A percentile compares a stretch with the other conserved stretches of the same genome.
Conservation (phyloP, 2,113 vertebrate genomes). For the Melanerpes formicivorus region DNA sequence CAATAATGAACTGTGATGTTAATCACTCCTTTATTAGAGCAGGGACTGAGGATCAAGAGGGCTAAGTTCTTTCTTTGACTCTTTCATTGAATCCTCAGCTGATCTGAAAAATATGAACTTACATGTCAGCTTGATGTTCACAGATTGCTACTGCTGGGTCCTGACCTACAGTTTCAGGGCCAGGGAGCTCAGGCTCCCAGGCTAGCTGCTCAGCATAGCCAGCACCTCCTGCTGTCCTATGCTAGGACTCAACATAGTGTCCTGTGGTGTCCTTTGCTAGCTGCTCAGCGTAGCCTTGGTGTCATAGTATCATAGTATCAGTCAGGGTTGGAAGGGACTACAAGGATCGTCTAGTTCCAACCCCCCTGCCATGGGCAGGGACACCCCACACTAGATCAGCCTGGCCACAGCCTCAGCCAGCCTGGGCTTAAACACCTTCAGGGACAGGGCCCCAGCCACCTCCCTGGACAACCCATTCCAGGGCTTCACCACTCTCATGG, state of each 20-base stretch:
- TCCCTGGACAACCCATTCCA: too few relatives aligned
- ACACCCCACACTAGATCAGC: too few relatives aligned
- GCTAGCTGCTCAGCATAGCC: not conserved
- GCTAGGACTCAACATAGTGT: too few relatives aligned
- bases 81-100: not conserved
- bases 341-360: too few relatives aligned
- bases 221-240: not conserved
- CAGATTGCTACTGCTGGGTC: not conserved
- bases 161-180: not conserved
- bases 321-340: too few relatives aligned
- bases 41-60: not conserved
- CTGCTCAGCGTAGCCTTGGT: not conserved
- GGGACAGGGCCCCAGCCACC: too few relatives aligned
- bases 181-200: not conserved
- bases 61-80: not conserved
- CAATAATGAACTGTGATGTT: conserved; percentile 52
- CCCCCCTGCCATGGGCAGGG: too few relatives aligned
- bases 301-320: too few relatives aligned
- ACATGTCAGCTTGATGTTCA: not conserved
- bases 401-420: too few relatives aligned
- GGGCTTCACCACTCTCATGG: too few relatives aligned
- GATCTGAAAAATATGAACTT: not conserved
- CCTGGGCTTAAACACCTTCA: too few relatives aligned
- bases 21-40: conserved; percentile 58
- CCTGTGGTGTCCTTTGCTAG: too few relatives aligned